These are phyloP conservation scores for Dinomys branickii DNA, from an alignment of 2,113 vertebrate genomes.

Conservation along the genomic window DNA sequence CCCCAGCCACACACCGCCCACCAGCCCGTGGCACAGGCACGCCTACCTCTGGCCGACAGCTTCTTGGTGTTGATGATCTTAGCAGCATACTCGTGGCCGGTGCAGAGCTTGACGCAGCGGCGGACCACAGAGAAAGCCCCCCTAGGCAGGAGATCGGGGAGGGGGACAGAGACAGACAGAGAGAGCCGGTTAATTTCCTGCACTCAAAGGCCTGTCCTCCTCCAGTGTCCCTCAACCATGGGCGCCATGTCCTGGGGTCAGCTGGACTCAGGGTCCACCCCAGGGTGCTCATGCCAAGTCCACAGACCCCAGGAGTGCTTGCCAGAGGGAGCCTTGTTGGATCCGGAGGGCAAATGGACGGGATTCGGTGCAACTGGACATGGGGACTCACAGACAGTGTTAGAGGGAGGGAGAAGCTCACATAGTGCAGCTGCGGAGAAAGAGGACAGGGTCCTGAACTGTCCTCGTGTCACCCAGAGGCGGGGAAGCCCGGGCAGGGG, in stretches of 20 bases:
- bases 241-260: neutral
- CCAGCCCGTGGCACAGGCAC: neutral
- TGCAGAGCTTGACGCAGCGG: slow-evolving; percentile 96
- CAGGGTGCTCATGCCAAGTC: neutral
- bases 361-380: fast-evolving
- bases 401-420: neutral
- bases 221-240: fast-evolving
- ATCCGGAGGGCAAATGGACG: neutral
- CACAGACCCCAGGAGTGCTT: neutral
- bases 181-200: slow-evolving; percentile 46
- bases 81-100: slow-evolving; percentile 95
- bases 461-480: neutral
- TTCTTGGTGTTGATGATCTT: slow-evolving; percentile 99
- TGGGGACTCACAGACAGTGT: fast-evolving
- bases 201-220: neutral
- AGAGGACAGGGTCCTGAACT: neutral
- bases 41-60: slow-evolving; percentile 96
- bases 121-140: slow-evolving; percentile 98
- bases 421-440: neutral
- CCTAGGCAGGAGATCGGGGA: slow-evolving; percentile 80
- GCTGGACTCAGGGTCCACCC: neutral
- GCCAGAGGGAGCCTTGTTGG: neutral
- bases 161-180: slow-evolving; percentile 24
- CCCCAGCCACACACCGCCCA: neutral
- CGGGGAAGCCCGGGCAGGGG: neutral